Evolutionary conservation across 2,888 invertebrate genomes (phyloP).

Genomic region (Drosophila koepferae): DNA sequence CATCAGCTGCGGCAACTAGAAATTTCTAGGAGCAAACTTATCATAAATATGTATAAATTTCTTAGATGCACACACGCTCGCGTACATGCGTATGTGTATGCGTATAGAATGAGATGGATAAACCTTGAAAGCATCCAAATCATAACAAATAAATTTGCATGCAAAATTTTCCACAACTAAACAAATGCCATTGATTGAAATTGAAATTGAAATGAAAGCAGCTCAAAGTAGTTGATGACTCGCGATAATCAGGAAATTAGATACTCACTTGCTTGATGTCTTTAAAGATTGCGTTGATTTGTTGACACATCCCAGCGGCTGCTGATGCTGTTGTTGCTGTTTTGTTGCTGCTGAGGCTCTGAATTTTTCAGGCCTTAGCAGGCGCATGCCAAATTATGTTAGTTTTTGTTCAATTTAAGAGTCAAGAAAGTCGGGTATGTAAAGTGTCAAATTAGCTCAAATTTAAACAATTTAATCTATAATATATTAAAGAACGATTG

Average conservation of each 20-base stretch:
- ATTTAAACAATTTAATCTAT: no score
- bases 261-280: not conserved
- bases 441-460: not conserved
- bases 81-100: not conserved
- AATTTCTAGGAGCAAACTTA: slow-evolving; percentile 41
- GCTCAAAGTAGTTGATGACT: slow-evolving; percentile 11
- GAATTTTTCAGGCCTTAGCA: slow-evolving; percentile 33
- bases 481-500: no score
- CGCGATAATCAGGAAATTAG: slow-evolving; percentile 27
- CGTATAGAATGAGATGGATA: slow-evolving; percentile 8
- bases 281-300: not conserved
- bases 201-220: slow-evolving; percentile 38
- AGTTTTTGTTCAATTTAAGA: slow-evolving; percentile 2
- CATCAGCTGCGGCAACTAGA: slow-evolving; percentile 37
- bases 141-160: slow-evolving; percentile 45
- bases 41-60: slow-evolving; percentile 24
- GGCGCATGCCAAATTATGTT: slow-evolving; percentile 20
- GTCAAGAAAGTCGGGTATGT: not conserved
- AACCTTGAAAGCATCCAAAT: slow-evolving; percentile 46
- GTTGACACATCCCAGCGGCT: not conserved
- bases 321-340: not conserved
- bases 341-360: slow-evolving; percentile 1
- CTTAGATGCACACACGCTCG: not conserved
- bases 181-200: slow-evolving; percentile 43
- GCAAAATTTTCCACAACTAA: slow-evolving; percentile 46